Conservation (phyloP, 2,113 vertebrate species). For the Chauna torquata region DNA sequence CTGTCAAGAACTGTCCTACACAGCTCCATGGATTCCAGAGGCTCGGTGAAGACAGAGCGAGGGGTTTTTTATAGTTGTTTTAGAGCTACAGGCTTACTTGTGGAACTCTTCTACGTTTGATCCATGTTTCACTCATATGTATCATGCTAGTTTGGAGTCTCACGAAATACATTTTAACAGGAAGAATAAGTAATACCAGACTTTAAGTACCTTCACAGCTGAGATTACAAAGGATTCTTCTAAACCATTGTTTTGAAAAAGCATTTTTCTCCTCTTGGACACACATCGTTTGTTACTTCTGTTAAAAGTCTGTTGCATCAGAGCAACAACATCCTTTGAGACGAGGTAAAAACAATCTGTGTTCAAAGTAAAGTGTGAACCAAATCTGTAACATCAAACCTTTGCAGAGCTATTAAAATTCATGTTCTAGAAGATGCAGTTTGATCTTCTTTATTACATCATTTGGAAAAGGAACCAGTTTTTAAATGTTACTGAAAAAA, state of each 20-base stretch:
- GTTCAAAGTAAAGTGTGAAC: not conserved
- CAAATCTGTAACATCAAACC: slow-evolving; percentile 10
- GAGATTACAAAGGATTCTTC: not conserved
- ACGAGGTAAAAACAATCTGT: not conserved
- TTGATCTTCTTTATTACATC: not conserved
- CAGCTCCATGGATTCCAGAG: not conserved
- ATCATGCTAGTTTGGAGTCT: not conserved
- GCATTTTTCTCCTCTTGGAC: not conserved
- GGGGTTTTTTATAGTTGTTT: not conserved
- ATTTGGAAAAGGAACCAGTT: not conserved
- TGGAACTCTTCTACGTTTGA: not conserved
- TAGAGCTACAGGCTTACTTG: not conserved
- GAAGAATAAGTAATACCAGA: not conserved
- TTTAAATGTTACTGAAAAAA: slow-evolving; percentile 39
- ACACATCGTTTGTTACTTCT: not conserved
- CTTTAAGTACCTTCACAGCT: not conserved
- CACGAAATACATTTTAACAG: not conserved
- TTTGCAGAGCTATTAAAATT: slow-evolving; percentile 19
- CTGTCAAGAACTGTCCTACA: not conserved
- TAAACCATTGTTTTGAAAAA: not conserved
- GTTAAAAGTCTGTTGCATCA: not conserved
- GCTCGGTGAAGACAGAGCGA: fast-evolving
- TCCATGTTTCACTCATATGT: not conserved
- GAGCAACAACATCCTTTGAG: not conserved
- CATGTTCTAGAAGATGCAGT: not conserved